Evolutionary conservation across 2,888 invertebrate genomes (phyloP).

Genomic region (Latrodectus hesperus): DNA sequence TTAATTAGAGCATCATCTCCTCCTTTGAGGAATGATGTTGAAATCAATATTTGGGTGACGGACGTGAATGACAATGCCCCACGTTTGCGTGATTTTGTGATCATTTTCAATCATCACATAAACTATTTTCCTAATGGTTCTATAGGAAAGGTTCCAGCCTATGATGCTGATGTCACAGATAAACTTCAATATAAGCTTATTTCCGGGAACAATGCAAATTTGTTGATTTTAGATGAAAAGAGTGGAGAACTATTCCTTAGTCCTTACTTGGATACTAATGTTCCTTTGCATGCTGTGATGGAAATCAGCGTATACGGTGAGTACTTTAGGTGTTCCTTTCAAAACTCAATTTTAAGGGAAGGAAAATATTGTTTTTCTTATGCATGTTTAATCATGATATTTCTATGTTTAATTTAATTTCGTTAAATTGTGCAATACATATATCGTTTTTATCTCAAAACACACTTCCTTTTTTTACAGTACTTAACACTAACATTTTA

Average conservation of each 20-base stretch:
- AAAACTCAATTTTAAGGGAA: too few relatives aligned
- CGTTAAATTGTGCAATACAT: too few relatives aligned
- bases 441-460: too few relatives aligned
- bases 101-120: conserved; percentile 95
- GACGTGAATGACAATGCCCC: conserved; percentile 95
- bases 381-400: too few relatives aligned
- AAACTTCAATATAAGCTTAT: conserved; percentile 87
- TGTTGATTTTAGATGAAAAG: conserved; percentile 87
- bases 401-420: too few relatives aligned
- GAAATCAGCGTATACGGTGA: conserved; percentile 88
- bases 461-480: too few relatives aligned
- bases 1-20: conserved; percentile 92
- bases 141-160: conserved; percentile 92
- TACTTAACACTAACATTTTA: too few relatives aligned
- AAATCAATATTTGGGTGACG: conserved; percentile 89
- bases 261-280: conserved; percentile 94
- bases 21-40: conserved; percentile 89
- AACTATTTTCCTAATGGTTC: conserved; percentile 93
- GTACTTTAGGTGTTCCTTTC: neutral
- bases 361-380: too few relatives aligned
- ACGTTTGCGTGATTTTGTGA: conserved; percentile 89
- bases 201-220: conserved; percentile 93
- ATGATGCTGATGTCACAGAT: conserved; percentile 95
- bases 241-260: conserved; percentile 90
- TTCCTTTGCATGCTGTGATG: conserved; percentile 93